These are phyloP conservation scores for Glyphotaelius pellucidus DNA, from an alignment of 2,888 invertebrate species.

Conservation along the genomic window DNA sequence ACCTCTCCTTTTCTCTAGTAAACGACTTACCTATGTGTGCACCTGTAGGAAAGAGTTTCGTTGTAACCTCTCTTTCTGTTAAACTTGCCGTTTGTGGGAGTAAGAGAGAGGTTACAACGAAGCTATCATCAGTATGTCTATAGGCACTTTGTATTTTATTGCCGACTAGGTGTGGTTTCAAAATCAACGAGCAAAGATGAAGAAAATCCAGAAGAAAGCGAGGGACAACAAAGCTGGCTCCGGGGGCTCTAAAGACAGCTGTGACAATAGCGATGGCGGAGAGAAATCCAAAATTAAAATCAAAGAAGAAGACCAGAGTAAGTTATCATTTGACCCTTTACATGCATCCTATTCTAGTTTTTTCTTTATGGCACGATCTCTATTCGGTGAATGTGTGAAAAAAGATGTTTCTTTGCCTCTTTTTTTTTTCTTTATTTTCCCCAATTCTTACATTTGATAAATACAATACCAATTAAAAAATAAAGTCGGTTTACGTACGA, in stretches of 20 bases:
- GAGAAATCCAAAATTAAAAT: constrained; percentile 64
- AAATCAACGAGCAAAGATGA: constrained; percentile 98
- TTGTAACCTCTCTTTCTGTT: background rate
- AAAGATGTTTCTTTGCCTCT: too few species aligned
- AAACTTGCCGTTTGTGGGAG: background rate
- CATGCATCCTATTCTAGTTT: too few species aligned
- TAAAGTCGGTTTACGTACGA: too few species aligned
- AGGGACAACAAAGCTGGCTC: constrained; percentile 85
- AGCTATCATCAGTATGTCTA: background rate
- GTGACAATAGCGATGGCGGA: constrained; percentile 58
- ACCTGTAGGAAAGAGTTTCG: too few species aligned
- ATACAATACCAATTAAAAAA: too few species aligned
- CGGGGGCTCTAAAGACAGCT: constrained; percentile 70
- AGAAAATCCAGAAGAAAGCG: constrained; percentile 96
- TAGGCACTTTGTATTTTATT: background rate
- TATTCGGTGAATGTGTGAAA: too few species aligned
- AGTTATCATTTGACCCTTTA: background rate
- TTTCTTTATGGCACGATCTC: too few species aligned
- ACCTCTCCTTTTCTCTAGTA: too few species aligned
- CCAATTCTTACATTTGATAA: too few species aligned
- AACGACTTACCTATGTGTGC: too few species aligned
- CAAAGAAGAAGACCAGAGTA: constrained; percentile 65
- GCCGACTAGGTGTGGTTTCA: constrained; percentile 93
- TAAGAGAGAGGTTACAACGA: background rate
- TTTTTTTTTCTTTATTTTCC: too few species aligned